Evolutionary conservation across 2,113 vertebrate genomes (phyloP).

Genomic region (Phrynosoma blainvillii): DNA sequence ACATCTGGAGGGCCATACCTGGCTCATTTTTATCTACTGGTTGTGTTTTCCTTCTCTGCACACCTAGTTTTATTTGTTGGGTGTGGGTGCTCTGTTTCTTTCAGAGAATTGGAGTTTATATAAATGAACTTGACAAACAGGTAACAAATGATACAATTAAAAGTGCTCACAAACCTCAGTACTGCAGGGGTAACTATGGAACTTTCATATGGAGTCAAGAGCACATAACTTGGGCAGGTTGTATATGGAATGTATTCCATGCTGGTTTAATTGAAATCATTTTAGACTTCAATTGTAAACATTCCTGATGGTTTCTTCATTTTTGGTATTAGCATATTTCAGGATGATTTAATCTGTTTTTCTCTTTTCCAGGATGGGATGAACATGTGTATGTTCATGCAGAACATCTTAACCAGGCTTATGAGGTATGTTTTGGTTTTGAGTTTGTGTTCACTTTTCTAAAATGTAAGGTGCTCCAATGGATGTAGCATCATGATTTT

Average conservation of each 20-base stretch:
- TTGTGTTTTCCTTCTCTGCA: no score
- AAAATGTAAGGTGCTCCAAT: neutral
- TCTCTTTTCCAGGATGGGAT: conserved; percentile 86
- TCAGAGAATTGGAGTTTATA: neutral
- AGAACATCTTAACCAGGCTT: conserved; percentile 90
- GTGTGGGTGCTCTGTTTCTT: neutral
- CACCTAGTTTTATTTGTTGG: neutral
- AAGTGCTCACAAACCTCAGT: neutral
- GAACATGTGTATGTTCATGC: conserved; percentile 97
- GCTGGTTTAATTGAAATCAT: neutral
- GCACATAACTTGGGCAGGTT: neutral
- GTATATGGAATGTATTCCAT: neutral
- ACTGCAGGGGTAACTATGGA: neutral
- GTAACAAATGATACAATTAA: neutral
- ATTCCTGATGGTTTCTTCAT: neutral
- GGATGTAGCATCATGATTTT: conserved; percentile 33
- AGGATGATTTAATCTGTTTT: neutral
- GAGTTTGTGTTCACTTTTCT: conserved; percentile 15
- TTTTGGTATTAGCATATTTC: neutral
- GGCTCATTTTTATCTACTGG: no score
- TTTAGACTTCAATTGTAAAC: neutral
- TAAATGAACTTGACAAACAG: neutral
- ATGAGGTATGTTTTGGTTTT: conserved; percentile 82
- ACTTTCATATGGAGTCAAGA: neutral
- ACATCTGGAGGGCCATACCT: no score